Base-by-base conservation (phyloP, 2,797 vertebrate genomes). In the Apogon hyalosoma region DNA sequence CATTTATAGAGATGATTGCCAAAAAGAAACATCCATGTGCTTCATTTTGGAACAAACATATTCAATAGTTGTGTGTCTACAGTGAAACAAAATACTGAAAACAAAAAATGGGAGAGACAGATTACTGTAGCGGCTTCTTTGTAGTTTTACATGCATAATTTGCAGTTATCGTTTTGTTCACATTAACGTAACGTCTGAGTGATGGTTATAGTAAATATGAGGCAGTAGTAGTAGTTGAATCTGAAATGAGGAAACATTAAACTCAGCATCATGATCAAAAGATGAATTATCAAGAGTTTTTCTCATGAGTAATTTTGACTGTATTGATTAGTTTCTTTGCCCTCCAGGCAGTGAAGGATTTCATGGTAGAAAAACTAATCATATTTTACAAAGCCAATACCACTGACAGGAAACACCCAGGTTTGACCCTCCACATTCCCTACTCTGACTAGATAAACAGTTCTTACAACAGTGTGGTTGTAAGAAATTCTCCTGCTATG, bases 251-350 rank as follows among this genome's bases (percentile, higher is more conserved):
- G n/a, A 63, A 31, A 46, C 43, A 33, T 19, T 19, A 3, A 59
- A 51, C 13, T 42, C 46, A 33, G 2, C 13, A 15, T 14, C 39
- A 2, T 8, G 9, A 45, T 48, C 11, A 66, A 41, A 66, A 53
- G 5, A 65, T 51, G 9, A 46, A 55, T 61, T 36, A 39, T 60
- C 11, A n/a, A 50, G 39, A 51, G 33, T 24, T 51, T 39, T 41
- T 7, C 21, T 57, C 11, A 40, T 40, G 59, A 38, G 52, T 58
- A 15, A 14, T 47, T 62, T 38, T 46, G n/a, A n/a, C 39, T 41
- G 19, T 33, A 52, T 50, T 56, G 40, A 54, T 33, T 45, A 36
- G 11, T 38, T 15, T 14, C 21, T n/a, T 59, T 60, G 62, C 36
- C 48, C 42, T 60, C 10, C 2, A 39, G 15, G 7, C n/a, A 11